Evolutionary conservation across 2,797 vertebrate genomes (phyloP).

Genomic region (Melanotaenia parkinsoni): DNA sequence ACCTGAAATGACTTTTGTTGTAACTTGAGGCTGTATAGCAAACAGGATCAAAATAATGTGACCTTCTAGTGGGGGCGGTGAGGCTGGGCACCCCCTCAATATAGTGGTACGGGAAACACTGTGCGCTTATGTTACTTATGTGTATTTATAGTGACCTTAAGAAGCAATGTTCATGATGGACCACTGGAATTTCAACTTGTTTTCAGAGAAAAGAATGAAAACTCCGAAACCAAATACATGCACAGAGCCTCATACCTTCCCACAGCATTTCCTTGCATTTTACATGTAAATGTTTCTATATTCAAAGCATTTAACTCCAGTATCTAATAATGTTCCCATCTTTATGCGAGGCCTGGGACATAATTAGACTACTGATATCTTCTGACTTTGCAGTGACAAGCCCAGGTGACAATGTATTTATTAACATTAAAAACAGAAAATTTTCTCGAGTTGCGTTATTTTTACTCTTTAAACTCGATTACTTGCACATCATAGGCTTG

Average conservation of each 20-base stretch:
- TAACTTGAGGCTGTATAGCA: too few species aligned
- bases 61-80: too few species aligned
- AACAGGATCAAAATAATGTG: too few species aligned
- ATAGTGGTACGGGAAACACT: too few species aligned
- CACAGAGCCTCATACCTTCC: constrained; percentile 22
- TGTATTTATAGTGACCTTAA: constrained; percentile 41
- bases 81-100: too few species aligned
- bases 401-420: constrained; percentile 34
- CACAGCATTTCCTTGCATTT: constrained; percentile 54
- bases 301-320: constrained; percentile 56
- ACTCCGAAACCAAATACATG: constrained; percentile 29
- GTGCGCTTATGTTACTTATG: too few species aligned
- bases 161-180: constrained; percentile 17
- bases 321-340: constrained; percentile 31
- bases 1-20: too few species aligned
- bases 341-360: constrained; percentile 24
- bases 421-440: constrained; percentile 40
- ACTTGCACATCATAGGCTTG: constrained; percentile 48
- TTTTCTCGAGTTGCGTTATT: constrained; percentile 34
- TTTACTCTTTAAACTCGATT: constrained; percentile 48
- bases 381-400: constrained; percentile 18
- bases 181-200: constrained; percentile 44
- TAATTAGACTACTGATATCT: constrained; percentile 51
- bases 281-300: constrained; percentile 44
- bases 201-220: constrained; percentile 64